Base-by-base conservation (phyloP, 2,797 vertebrate genomes). In the Craterocephalus amniculus region DNA sequence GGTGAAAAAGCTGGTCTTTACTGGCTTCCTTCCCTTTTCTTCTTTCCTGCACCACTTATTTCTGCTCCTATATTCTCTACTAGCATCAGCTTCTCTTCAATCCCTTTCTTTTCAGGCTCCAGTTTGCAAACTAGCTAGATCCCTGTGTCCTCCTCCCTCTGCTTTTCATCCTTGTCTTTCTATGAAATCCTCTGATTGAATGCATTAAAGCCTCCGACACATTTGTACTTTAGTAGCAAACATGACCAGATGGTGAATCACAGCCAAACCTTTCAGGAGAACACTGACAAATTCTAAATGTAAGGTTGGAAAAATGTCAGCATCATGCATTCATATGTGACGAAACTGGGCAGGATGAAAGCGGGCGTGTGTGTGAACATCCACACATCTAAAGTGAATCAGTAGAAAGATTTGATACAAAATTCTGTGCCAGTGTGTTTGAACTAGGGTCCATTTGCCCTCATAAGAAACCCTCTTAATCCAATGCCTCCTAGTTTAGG, bases 401-500 rank as follows among this genome's bases (percentile, higher is more conserved):
- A 59, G 57, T n/a, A 34, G 63, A 68, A 45, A 70, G 63, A 74
- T 82, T 81, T 58, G 52, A 63, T 69, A 67, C 67, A 54, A 71
- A 59, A 64, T 86, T 82, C 81, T 78, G 54, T 71, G 72, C 70
- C 74, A 54, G 63, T 67, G 58, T 83, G 52, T 73, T 86, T 90
- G 79, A 91, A 84, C 85, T 81, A 57, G 73, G 67, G 84, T 91
- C 89, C 88, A 84, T 89, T 85, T 87, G 76, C 87, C 89, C 88
- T 79, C 84, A 71, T 63, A 79, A 91, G 80, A 85, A 85, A 80
- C 79, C 73, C 79, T 58, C 71, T 67, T 90, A 91, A 93, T 92
- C 83, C 88, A 71, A 51, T 70, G 77, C 74, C 85, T 90, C 81
- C 81, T 85, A 84, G 87, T 92, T 93, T 88, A 89, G 86, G 76